A percentile compares a stretch with the other conserved stretches of the same genome.
phyloP scores from a whole-genome alignment of 2,888 invertebrate genomes.

The Aradus depressus region DNA sequence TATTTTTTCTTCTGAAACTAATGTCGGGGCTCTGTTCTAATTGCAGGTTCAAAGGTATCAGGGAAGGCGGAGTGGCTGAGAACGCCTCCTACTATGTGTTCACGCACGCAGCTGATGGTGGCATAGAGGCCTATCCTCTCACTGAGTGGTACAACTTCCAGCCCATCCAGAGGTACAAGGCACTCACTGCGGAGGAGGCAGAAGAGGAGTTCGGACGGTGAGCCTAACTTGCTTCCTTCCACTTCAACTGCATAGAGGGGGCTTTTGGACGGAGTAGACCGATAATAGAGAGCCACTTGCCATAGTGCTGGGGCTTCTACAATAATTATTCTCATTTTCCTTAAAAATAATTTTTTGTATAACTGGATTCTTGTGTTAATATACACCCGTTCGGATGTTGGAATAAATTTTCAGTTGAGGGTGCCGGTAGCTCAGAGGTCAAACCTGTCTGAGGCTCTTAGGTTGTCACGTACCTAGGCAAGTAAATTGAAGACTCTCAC shows the following conservation, averaged over 20 bases:
- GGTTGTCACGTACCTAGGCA: no score
- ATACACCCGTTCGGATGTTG: background rate
- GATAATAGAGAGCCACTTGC: no score
- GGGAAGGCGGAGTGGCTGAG: slow-evolving; percentile 92
- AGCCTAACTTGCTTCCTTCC: slow-evolving; percentile 15
- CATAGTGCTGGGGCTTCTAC: no score
- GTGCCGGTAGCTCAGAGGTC: no score
- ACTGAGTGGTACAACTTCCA: slow-evolving; percentile 95
- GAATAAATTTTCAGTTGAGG: background rate
- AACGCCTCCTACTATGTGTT: slow-evolving; percentile 98
- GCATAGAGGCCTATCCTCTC: slow-evolving; percentile 89
- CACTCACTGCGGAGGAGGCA: slow-evolving; percentile 93
- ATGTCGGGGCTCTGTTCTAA: no score
- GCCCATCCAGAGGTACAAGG: slow-evolving; percentile 80
- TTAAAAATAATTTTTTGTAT: no score
- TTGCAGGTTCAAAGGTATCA: slow-evolving; percentile 78
- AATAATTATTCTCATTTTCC: background rate
- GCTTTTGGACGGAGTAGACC: no score
- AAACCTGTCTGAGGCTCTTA: no score
- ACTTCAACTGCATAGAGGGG: no score
- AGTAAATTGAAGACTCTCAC: no score
- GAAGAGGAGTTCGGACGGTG: slow-evolving; percentile 88
- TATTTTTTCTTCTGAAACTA: no score
- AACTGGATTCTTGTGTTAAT: no score
- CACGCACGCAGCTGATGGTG: slow-evolving; percentile 87